These are phyloP conservation scores for Podarcis lilfordi DNA, from an alignment of 2,797 vertebrate species.

Conservation along the genomic window DNA sequence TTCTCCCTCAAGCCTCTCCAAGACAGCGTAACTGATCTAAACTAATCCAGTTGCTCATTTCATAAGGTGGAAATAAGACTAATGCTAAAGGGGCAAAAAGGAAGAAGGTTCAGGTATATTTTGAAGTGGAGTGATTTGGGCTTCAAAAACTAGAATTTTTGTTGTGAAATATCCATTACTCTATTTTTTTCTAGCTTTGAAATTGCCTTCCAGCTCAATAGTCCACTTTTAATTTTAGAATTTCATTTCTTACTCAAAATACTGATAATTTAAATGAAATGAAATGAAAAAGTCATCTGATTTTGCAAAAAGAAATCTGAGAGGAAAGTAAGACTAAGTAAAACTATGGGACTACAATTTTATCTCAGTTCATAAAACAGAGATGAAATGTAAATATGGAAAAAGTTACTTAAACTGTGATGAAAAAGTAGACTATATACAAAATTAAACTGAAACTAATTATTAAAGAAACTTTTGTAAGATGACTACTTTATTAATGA, in stretches of 20 bases:
- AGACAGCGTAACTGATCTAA: slow-evolving; percentile 48
- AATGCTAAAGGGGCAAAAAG: neutral
- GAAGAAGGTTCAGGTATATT: slow-evolving; percentile 9
- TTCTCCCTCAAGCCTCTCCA: slow-evolving; percentile 46
- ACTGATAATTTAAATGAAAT: slow-evolving; percentile 9
- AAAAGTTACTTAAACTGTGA: neutral
- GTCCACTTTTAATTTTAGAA: neutral
- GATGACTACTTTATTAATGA: neutral
- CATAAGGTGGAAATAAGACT: neutral
- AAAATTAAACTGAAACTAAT: neutral
- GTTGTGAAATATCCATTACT: slow-evolving; percentile 26
- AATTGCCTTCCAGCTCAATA: slow-evolving; percentile 6
- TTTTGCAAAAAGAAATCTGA: slow-evolving; percentile 7
- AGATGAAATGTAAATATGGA: slow-evolving; percentile 3
- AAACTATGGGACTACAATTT: neutral
- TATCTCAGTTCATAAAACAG: neutral
- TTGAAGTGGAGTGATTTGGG: slow-evolving; percentile 8
- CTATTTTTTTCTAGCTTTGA: neutral
- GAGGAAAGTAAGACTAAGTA: neutral
- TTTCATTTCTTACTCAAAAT: slow-evolving; percentile 11
- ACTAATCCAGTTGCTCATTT: slow-evolving; percentile 41
- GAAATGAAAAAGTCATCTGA: neutral
- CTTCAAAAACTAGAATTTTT: slow-evolving; percentile 32
- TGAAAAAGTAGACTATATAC: neutral
- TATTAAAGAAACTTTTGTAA: neutral